Evolutionary conservation across 2,113 vertebrate species (phyloP).

Genomic region (Sardina pilchardus): DNA sequence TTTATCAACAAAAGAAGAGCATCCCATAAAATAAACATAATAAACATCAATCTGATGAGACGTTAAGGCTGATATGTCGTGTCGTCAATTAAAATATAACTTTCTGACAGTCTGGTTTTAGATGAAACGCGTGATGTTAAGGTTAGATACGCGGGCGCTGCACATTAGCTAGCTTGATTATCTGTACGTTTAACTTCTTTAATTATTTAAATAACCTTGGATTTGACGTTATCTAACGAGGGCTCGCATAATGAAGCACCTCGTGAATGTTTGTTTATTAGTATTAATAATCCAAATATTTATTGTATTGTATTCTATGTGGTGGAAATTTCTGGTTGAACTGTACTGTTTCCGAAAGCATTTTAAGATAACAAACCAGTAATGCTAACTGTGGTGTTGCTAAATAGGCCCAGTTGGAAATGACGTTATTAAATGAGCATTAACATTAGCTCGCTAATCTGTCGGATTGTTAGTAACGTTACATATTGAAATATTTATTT

Average conservation of each 20-base stretch:
- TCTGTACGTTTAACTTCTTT: constrained; percentile 52
- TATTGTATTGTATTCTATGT: neutral
- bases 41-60: neutral
- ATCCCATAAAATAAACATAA: constrained; percentile 4
- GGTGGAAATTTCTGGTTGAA: neutral
- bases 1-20: constrained; percentile 60
- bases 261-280: neutral
- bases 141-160: neutral
- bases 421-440: constrained; percentile 31
- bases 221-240: constrained; percentile 29
- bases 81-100: neutral
- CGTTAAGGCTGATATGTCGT: neutral
- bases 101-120: neutral
- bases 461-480: neutral
- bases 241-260: neutral
- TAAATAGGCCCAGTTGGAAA: constrained; percentile 32
- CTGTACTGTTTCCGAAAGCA: constrained; percentile 11
- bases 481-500: neutral
- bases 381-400: constrained; percentile 18
- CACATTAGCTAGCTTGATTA: constrained; percentile 39
- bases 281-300: neutral
- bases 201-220: constrained; percentile 66
- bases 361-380: constrained; percentile 28
- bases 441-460: constrained; percentile 23
- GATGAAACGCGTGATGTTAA: neutral